Conservation (phyloP, 2,888 invertebrate genomes). For the Lepidocyrtoides sp. region DNA sequence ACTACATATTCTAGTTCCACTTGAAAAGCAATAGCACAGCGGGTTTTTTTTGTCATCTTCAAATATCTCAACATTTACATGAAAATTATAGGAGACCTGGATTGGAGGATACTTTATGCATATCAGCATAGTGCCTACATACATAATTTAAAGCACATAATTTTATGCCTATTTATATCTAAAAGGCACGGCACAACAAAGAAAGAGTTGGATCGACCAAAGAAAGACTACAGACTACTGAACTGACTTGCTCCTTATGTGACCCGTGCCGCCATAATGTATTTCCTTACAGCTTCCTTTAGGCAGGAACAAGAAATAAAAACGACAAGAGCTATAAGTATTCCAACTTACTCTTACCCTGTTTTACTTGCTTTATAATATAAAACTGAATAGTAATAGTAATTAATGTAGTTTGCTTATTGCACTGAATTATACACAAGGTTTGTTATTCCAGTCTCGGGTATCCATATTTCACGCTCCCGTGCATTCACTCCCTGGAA, state of each 20-base stretch:
- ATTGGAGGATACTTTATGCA: neutral
- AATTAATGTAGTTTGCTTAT: conserved; percentile 59
- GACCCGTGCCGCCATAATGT: conserved; percentile 39
- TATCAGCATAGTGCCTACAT: neutral
- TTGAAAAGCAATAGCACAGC: conserved; percentile 14
- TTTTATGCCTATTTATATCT: neutral
- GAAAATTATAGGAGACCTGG: conserved; percentile 46
- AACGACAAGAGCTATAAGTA: conserved; percentile 5
- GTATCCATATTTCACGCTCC: conserved; percentile 73
- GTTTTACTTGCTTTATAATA: neutral
- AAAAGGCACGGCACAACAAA: neutral
- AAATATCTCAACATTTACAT: conserved; percentile 17
- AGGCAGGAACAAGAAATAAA: conserved; percentile 6
- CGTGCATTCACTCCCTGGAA: conserved; percentile 35
- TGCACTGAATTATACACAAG: conserved; percentile 55
- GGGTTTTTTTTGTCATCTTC: conserved; percentile 47
- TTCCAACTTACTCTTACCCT: neutral
- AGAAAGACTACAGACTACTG: neutral
- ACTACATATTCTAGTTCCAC: conserved; percentile 15
- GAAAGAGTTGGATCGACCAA: too few relatives aligned
- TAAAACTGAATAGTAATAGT: too few relatives aligned
- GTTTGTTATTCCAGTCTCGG: conserved; percentile 56
- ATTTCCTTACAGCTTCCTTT: conserved; percentile 44
- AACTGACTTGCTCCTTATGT: conserved; percentile 62
- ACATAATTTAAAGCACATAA: neutral